Evolutionary conservation across 92 coral and sea anemone species (phyloP).

Genomic region (Parazoanthus atlanticus): DNA sequence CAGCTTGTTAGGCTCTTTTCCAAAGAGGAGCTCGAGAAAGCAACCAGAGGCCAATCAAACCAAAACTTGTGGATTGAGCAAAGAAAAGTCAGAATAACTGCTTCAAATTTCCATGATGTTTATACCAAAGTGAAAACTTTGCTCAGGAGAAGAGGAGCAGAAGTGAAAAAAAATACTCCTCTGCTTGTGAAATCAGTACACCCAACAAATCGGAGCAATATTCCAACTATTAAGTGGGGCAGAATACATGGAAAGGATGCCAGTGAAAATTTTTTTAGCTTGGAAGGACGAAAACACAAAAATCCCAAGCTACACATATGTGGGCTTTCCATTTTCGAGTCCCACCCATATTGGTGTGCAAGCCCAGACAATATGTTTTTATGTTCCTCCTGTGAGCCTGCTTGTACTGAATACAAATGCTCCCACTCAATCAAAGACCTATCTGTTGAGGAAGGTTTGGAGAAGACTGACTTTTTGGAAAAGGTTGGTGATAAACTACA

Average conservation of each 20-base stretch:
- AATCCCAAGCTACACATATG: conserved; percentile 26
- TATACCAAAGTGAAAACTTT: conserved; percentile 37
- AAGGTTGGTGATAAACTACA: conserved; percentile 10
- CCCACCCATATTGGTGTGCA: conserved; percentile 49
- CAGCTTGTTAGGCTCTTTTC: not conserved
- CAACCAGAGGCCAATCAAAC: conserved; percentile 46
- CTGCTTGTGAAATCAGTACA: conserved; percentile 29
- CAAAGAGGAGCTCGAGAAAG: conserved; percentile 46
- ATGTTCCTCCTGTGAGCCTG: conserved; percentile 50
- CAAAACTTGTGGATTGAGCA: conserved; percentile 44
- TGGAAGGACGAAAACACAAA: conserved; percentile 24
- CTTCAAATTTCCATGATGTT: conserved; percentile 55
- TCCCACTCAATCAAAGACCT: conserved; percentile 35
- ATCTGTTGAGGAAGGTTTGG: conserved; percentile 37
- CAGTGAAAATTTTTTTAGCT: conserved; percentile 31
- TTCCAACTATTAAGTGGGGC: conserved; percentile 53
- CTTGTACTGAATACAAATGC: conserved; percentile 49
- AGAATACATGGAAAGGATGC: conserved; percentile 48
- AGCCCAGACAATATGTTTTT: conserved; percentile 55
- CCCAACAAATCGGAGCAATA: conserved; percentile 12
- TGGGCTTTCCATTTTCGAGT: conserved; percentile 45
- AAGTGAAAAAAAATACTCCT: conserved; percentile 38
- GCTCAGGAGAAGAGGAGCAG: conserved; percentile 24
- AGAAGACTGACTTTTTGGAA: conserved; percentile 47
- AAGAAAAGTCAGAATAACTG: conserved; percentile 39